Percentiles rank a stretch among this genome's conserved stretches.
Conservation (phyloP, 1,140 invertebrate genomes). For the Drosophila equinoxialis region DNA sequence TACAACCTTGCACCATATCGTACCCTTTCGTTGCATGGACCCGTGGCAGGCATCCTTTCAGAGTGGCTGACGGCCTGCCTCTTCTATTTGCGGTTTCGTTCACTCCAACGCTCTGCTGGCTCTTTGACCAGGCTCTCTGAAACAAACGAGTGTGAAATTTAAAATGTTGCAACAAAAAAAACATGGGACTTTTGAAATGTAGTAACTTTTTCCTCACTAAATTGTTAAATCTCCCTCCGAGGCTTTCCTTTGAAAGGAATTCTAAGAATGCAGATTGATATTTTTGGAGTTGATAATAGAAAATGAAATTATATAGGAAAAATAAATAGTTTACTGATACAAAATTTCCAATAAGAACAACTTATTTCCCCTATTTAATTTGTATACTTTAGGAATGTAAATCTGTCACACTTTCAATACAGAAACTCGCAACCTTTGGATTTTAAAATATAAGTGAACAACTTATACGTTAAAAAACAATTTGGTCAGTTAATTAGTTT, state of each 20-base stretch:
- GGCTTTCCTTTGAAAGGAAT: not conserved
- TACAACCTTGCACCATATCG: slow-evolving; percentile 17
- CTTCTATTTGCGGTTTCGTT: slow-evolving; percentile 24
- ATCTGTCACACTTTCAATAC: no score
- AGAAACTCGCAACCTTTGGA: no score
- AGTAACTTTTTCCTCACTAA: not conserved
- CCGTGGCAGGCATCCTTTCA: not conserved
- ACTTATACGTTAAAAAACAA: no score
- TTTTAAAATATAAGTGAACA: no score
- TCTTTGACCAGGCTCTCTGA: slow-evolving; percentile 1
- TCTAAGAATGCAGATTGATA: not conserved
- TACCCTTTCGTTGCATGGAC: slow-evolving; percentile 9
- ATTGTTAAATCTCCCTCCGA: not conserved
- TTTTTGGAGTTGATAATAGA: no score
- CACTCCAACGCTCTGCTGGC: slow-evolving; percentile 7
- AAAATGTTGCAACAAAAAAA: slow-evolving; percentile 12
- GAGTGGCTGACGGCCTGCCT: not conserved
- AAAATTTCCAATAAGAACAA: no score
- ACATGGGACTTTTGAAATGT: not conserved
- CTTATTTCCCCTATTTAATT: no score
- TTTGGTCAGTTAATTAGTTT: no score
- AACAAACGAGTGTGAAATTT: slow-evolving; percentile 26
- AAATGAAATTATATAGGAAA: no score
- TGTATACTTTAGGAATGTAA: no score
- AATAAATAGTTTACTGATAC: no score